Evolutionary conservation across 2,113 vertebrate genomes (phyloP).

Genomic region (Semicossyphus pulcher): DNA sequence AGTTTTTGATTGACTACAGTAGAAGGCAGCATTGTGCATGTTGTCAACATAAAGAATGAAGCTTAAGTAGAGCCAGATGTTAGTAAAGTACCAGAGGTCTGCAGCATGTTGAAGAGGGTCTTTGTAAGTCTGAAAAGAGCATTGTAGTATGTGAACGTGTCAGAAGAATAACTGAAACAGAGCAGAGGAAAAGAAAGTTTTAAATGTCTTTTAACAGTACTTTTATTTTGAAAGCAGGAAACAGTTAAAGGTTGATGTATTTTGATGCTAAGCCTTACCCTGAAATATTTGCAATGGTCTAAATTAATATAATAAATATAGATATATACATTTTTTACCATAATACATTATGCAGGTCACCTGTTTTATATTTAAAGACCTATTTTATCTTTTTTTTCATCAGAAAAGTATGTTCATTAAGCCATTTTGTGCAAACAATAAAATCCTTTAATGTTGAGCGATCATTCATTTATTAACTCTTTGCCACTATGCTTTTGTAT

Average conservation of each 20-base stretch:
- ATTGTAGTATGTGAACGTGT: too few species aligned
- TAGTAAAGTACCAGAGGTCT: neutral
- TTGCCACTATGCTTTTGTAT: too few species aligned
- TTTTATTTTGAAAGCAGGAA: slow-evolving; percentile 6
- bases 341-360: neutral
- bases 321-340: neutral
- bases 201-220: neutral
- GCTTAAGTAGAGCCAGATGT: neutral
- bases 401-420: slow-evolving; percentile 1
- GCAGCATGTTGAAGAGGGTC: neutral
- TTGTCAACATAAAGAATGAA: neutral
- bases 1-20: too few species aligned
- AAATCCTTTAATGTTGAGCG: neutral
- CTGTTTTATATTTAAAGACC: neutral
- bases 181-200: too few species aligned
- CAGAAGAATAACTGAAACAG: too few species aligned
- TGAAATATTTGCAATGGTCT: neutral
- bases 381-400: neutral
- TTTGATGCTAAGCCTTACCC: neutral
- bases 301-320: neutral
- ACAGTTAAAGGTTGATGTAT: neutral
- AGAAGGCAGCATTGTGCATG: neutral
- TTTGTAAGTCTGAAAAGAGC: slow-evolving; percentile 1
- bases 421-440: slow-evolving; percentile 22
- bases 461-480: neutral